Evolutionary conservation across 2,797 vertebrate species (phyloP).

Genomic region (Catamblyrhynchus diadema): DNA sequence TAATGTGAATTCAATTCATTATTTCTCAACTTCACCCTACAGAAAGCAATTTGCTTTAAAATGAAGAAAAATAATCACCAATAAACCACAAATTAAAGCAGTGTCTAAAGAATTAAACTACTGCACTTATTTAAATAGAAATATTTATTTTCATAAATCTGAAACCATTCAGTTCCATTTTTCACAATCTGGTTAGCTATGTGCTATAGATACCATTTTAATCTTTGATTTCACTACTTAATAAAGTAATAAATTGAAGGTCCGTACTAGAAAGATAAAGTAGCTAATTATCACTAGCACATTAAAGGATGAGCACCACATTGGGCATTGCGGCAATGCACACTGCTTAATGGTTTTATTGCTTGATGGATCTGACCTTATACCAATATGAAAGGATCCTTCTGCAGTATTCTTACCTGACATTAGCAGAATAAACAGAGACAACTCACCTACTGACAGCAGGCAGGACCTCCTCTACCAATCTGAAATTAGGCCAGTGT

Average conservation of each 20-base stretch:
- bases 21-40: constrained; percentile 32
- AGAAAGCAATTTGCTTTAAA: constrained; percentile 53
- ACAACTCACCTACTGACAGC: neutral
- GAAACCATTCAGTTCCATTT: constrained; percentile 46
- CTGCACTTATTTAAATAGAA: constrained; percentile 47
- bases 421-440: neutral
- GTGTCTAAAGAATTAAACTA: constrained; percentile 58
- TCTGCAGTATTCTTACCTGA: neutral
- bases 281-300: constrained; percentile 69
- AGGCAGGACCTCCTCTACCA: neutral
- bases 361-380: constrained; percentile 35
- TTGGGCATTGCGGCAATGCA: neutral
- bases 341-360: constrained; percentile 23
- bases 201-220: constrained; percentile 31
- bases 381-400: neutral
- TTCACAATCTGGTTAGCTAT: constrained; percentile 49
- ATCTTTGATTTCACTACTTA: constrained; percentile 64
- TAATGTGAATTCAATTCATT: constrained; percentile 59
- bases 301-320: constrained; percentile 59
- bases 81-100: constrained; percentile 55
- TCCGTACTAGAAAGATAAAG: constrained; percentile 64
- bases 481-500: neutral
- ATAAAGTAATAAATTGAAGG: constrained; percentile 59
- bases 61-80: constrained; percentile 63
- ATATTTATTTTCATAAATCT: constrained; percentile 52